Base-by-base conservation (phyloP, 2,113 vertebrate species). In the Rhinoderma darwinii region DNA sequence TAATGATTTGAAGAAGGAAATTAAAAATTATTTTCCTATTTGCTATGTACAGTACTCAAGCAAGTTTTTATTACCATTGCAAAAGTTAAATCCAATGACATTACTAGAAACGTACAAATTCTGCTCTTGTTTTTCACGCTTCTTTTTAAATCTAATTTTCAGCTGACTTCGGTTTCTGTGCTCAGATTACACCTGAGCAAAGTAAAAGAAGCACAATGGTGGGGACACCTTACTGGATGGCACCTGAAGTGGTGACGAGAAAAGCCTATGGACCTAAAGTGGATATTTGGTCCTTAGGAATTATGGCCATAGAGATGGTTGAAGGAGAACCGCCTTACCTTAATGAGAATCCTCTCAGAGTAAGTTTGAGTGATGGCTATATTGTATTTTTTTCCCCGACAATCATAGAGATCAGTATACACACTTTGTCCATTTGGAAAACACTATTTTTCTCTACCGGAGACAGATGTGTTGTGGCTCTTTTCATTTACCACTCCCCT, bases 281-380 rank as follows among this genome's bases (percentile, higher is more conserved):
- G 90, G 98, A 99, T 89, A 98, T 99, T 90, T 99, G 98, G 98
- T 99, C 97, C 47, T 93, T 99, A 89, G 98, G 98, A 84, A 99
- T 99, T 91, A 99, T 99, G 98, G 98, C 98, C 77, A 99, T 99
- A 90, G 98, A 99, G 93, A 99, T 99, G 98, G 97, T 99, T 91
- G 98, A 99, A 94, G 98, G 98, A 92, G 98, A 99, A 90, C 98
- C 98, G 1, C 98, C 98, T 30, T 99, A 99, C 90, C 96, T 99
- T 93, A 99, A 99, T 70, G 98, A 99, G 94, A 99, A 99, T 93
- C 98, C 98, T 89, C 97, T 99, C 94, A 97, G 98, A 96, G 98
- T 99, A 95, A 94, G 92, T 90, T 35, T 12, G 20, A 47, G 1
- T 56, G 5, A 61, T 61, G 12, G 1, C 61, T 66, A 66, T 12